These are phyloP conservation scores for Calliopum simillimum DNA, from an alignment of 2,888 invertebrate species.

Conservation along the genomic window DNA sequence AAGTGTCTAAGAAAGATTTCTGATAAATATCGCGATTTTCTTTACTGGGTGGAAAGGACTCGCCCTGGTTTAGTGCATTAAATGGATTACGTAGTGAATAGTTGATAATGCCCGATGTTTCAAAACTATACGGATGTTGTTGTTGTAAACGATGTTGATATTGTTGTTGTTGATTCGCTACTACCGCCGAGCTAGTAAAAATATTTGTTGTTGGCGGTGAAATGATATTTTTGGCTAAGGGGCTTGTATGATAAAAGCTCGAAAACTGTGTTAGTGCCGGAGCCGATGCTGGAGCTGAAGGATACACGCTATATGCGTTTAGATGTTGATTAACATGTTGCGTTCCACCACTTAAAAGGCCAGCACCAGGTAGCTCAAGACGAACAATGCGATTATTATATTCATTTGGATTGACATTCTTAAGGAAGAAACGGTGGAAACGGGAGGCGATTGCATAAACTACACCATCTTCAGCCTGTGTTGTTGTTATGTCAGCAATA, in stretches of 20 bases:
- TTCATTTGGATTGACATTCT: constrained; percentile 75
- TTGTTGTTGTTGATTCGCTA: constrained; percentile 37
- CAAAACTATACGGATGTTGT: constrained; percentile 56
- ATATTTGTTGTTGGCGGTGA: background rate
- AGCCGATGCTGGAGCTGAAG: constrained; percentile 27
- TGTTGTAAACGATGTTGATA: constrained; percentile 1
- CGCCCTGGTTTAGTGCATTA: constrained; percentile 62
- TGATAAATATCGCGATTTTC: constrained; percentile 53
- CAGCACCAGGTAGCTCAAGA: constrained; percentile 60
- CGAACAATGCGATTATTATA: constrained; percentile 81
- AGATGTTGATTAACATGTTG: background rate
- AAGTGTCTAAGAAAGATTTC: constrained; percentile 58
- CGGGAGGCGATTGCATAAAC: constrained; percentile 81
- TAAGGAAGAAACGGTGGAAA: constrained; percentile 84
- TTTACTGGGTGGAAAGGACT: constrained; percentile 60
- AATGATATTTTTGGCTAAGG: constrained; percentile 24
- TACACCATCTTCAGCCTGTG: constrained; percentile 75
- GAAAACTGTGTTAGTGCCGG: constrained; percentile 34
- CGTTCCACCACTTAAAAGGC: background rate
- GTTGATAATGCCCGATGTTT: constrained; percentile 55
- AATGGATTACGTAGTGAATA: constrained; percentile 62
- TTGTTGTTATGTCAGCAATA: constrained; percentile 79
- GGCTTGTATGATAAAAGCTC: constrained; percentile 20
- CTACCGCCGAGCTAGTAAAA: constrained; percentile 33
- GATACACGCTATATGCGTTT: background rate